Evolutionary conservation across 2,113 vertebrate genomes (phyloP).

Genomic region (Deroptyus accipitrinus): DNA sequence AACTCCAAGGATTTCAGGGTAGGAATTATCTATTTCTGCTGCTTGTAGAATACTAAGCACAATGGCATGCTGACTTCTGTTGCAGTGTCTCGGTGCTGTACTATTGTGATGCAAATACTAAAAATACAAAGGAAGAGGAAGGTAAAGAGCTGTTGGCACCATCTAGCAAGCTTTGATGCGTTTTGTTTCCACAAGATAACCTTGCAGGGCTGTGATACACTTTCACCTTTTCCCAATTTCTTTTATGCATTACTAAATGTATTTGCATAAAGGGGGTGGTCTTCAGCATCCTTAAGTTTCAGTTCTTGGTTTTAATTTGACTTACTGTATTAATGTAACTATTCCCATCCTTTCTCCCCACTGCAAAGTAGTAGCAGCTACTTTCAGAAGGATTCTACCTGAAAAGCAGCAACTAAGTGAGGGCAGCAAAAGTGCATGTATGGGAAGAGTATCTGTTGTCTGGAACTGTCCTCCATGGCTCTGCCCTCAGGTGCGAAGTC

Average conservation of each 20-base stretch:
- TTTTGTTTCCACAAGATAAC: slow-evolving; percentile 5
- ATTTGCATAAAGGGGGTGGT: neutral
- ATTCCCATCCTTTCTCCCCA: neutral
- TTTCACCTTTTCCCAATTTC: neutral
- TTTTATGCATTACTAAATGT: neutral
- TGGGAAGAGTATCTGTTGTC: neutral
- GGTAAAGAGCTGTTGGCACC: neutral
- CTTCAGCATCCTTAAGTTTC: neutral
- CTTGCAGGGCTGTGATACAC: neutral
- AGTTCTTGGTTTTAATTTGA: neutral
- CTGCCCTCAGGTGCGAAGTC: neutral
- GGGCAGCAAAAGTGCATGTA: neutral
- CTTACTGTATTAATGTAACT: neutral
- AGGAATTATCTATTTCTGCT: neutral
- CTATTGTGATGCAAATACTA: slow-evolving; percentile 31
- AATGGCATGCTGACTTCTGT: neutral
- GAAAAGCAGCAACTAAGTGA: neutral
- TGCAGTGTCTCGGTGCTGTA: neutral
- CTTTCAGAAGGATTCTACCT: neutral
- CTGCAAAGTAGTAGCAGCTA: neutral
- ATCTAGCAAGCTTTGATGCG: neutral
- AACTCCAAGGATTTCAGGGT: neutral
- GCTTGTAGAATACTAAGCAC: neutral
- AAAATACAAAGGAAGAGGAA: neutral
- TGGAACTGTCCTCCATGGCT: neutral